A percentile compares a stretch with the other conserved stretches of the same genome.
Evolutionary conservation across 2,888 invertebrate species (phyloP).

Genomic region (Salpingus planirostris): DNA sequence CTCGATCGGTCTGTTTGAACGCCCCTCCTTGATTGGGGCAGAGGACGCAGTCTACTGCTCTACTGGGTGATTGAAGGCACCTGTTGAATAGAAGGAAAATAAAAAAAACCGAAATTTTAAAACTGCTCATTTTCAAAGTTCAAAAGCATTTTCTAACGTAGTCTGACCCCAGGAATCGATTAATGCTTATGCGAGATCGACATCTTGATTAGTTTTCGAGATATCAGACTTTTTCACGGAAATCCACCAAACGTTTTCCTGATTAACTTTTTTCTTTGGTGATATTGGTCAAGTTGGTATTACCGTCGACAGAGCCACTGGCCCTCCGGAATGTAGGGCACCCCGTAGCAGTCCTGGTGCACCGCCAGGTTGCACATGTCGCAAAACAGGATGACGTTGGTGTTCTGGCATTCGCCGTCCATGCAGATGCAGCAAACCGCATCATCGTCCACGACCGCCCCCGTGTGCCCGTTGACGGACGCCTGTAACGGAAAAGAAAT

Average conservation of each 20-base stretch:
- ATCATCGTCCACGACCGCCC: conserved; percentile 88
- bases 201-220: too few relatives aligned
- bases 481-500: conserved; percentile 43
- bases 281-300: too few relatives aligned
- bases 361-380: conserved; percentile 99
- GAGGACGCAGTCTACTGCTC: conserved; percentile 93
- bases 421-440: conserved; percentile 98
- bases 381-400: conserved; percentile 97
- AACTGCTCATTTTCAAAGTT: conserved; percentile 1
- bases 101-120: too few relatives aligned
- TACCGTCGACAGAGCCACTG: conserved; percentile 86
- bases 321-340: conserved; percentile 51
- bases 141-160: too few relatives aligned
- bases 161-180: too few relatives aligned
- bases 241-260: too few relatives aligned
- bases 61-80: conserved; percentile 92
- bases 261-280: too few relatives aligned
- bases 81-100: conserved; percentile 39
- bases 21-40: conserved; percentile 98
- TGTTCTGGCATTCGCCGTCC: conserved; percentile 98
- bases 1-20: conserved; percentile 94
- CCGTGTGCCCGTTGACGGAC: conserved; percentile 57
- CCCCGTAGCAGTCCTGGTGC: conserved; percentile 98
- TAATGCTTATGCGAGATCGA: too few relatives aligned
- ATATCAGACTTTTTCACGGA: too few relatives aligned